A percentile compares a stretch with the other conserved stretches of the same genome.
Evolutionary conservation across 2,888 invertebrate species (phyloP).

Genomic region (Megaustenia siamemsis): DNA sequence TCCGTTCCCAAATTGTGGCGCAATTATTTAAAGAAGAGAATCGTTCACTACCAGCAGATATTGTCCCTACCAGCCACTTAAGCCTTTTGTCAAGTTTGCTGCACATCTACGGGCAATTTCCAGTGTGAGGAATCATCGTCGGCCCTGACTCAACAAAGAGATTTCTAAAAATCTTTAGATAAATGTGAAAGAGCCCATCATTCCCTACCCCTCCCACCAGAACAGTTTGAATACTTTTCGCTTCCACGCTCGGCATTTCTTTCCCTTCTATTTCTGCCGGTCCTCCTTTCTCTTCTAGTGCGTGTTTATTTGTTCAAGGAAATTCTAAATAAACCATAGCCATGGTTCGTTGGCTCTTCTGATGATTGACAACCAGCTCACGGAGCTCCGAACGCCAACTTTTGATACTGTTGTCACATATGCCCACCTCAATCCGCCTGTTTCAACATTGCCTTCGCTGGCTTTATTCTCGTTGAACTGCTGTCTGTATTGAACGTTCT

Average conservation of each 20-base stretch:
- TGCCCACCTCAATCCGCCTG: background rate
- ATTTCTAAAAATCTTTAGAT: background rate
- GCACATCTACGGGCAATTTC: background rate
- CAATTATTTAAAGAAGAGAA: background rate
- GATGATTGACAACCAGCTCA: background rate
- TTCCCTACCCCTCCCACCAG: background rate
- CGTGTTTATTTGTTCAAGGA: slow-evolving; percentile 24
- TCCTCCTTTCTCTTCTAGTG: background rate
- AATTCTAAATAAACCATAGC: slow-evolving; percentile 3
- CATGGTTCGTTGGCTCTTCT: background rate
- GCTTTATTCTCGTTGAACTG: no score
- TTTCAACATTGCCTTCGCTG: background rate
- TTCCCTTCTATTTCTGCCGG: background rate
- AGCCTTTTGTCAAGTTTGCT: background rate
- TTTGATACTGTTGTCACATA: background rate
- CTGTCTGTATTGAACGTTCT: no score
- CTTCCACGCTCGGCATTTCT: background rate
- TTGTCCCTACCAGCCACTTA: background rate
- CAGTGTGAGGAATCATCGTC: background rate
- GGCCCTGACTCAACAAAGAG: background rate
- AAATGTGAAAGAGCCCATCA: background rate
- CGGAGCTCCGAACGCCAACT: background rate
- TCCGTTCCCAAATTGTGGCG: background rate
- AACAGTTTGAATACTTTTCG: slow-evolving; percentile 7
- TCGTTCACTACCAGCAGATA: background rate